Base-by-base conservation (phyloP, 2,888 invertebrate genomes). In the Salpingus planirostris region DNA sequence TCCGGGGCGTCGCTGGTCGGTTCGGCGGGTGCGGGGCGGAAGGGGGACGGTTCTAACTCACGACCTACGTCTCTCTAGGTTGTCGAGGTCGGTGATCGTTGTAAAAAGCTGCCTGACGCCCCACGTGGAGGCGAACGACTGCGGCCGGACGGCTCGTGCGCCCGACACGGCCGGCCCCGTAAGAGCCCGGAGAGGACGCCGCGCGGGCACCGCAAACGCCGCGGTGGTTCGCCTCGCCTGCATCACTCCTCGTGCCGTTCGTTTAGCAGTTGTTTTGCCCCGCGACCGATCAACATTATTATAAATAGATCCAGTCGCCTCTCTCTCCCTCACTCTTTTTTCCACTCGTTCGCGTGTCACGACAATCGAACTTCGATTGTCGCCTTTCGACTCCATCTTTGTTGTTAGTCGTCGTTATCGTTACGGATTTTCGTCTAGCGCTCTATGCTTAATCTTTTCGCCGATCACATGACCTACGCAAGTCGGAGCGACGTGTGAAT, bases 11-110 rank as follows among this genome's bases (percentile, higher is more conserved):
- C 18, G 2, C 13, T 29, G 28, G 21, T 15, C 15, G 24, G 36
- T 28, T 30, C 28, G 38, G 31, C n/a, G 34, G 21, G 36, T 35
- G 12, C 35, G 36, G 32, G 37, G 33, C 43, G 49, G 44, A 37
- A 49, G 48, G 46, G 54, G 44, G 60, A 55, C 62, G 65, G 31
- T 29, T 35, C 45, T 66, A 66, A 65, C 67, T 56, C 54, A 50
- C 59, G 64, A 62, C 71, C 69, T 71, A 72, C 71, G 69, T 66
- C 68, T 68, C 54, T 62, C 39, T 43, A 66, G 64, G 70, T 73
- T 73, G 72, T 65, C 70, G 72, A 74, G 73, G 73, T 73, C 73
- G 71, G 70, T 68, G 72, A 68, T 71, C 71, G 68, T 66, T 65
- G 64, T 63, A 66, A 68, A 62, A 62, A 59, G 51, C 54, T 46